Conservation (phyloP, 2,797 vertebrate genomes). For the Epinephelus awoara region DNA sequence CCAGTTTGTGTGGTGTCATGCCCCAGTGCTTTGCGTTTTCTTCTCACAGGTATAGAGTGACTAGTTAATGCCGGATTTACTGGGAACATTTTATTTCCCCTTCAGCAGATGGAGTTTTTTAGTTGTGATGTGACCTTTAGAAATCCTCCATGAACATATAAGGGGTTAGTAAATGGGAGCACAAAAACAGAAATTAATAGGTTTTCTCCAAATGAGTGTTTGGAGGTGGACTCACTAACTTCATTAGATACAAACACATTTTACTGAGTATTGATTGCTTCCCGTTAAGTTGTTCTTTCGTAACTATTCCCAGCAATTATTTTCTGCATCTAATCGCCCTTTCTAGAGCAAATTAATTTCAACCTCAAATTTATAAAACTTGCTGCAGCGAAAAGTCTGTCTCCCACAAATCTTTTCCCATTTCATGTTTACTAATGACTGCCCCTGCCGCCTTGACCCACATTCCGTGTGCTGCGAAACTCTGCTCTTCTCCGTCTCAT, state of each 20-base stretch:
- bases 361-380: background rate
- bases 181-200: background rate
- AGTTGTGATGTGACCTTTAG: constrained; percentile 13
- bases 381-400: background rate
- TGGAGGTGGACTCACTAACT: background rate
- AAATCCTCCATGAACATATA: background rate
- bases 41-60: constrained; percentile 7
- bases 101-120: background rate
- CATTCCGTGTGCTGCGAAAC: constrained; percentile 36
- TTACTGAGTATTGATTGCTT: background rate
- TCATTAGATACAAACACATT: background rate
- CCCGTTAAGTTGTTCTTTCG: background rate
- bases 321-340: background rate
- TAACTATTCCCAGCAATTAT: background rate
- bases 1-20: constrained; percentile 2
- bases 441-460: constrained; percentile 10
- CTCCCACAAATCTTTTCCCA: background rate
- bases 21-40: constrained; percentile 30
- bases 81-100: constrained; percentile 50
- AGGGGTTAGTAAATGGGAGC: background rate
- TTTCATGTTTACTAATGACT: constrained; percentile 19
- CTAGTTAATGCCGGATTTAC: background rate
- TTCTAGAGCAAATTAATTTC: background rate
- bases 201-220: background rate
- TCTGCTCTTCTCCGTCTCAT: constrained; percentile 46